These are phyloP conservation scores for Antheraea pernyi DNA, from an alignment of 1,140 invertebrate genomes.

Conservation along the genomic window DNA sequence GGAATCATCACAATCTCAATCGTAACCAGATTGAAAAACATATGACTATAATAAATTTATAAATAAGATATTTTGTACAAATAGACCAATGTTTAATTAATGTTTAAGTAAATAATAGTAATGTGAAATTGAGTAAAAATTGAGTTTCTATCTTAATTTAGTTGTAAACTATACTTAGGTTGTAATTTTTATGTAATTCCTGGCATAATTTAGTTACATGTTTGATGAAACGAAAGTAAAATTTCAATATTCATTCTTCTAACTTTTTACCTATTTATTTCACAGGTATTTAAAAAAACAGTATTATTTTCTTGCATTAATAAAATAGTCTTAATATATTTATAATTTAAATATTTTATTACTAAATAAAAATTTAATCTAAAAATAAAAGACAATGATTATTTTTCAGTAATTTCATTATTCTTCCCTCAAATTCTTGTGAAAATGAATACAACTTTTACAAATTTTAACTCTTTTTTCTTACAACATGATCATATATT, in stretches of 20 bases:
- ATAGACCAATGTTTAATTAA: neutral
- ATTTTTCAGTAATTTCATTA: neutral
- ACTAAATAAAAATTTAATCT: neutral
- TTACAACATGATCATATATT: constrained; percentile 82
- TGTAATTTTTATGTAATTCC: neutral
- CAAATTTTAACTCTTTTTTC: constrained; percentile 71
- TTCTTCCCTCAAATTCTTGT: neutral
- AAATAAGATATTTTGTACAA: neutral
- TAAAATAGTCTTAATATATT: neutral
- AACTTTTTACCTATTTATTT: neutral
- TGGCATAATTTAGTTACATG: neutral
- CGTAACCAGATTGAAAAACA: constrained; percentile 15
- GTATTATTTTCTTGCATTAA: neutral
- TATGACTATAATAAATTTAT: neutral
- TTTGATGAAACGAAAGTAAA: neutral
- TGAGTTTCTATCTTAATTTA: neutral
- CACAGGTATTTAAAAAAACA: neutral
- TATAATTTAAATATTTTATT: constrained; percentile 1
- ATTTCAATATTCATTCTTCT: neutral
- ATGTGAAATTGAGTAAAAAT: neutral
- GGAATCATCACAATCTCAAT: constrained; percentile 50
- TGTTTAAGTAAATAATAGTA: neutral
- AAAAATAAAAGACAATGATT: neutral
- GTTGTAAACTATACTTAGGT: neutral
- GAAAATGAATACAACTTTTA: constrained; percentile 8